Percentiles rank a stretch among this genome's conserved stretches.
phyloP scores from a whole-genome alignment of 2,888 invertebrate genomes.

The Drosophila cognata region DNA sequence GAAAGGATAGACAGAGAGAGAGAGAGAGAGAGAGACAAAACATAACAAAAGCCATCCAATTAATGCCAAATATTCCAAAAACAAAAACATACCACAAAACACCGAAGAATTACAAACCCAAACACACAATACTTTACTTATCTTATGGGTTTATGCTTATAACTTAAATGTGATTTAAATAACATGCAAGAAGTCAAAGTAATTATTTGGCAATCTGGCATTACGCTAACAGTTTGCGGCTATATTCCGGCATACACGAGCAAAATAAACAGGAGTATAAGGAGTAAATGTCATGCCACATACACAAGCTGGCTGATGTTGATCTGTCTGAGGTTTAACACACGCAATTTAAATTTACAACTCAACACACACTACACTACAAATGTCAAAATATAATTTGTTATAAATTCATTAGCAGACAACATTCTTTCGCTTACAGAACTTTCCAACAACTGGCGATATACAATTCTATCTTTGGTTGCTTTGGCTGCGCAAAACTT shows the following conservation, averaged over 20 bases:
- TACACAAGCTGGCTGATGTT: slow-evolving; percentile 16
- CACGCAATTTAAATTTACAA: slow-evolving; percentile 25
- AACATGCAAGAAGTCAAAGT: slow-evolving; percentile 26
- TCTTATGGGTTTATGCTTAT: slow-evolving; percentile 28
- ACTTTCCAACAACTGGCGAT: slow-evolving; percentile 8
- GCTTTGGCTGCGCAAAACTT: slow-evolving; percentile 39
- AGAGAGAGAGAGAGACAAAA: slow-evolving; percentile 15
- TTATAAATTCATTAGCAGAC: slow-evolving; percentile 54
- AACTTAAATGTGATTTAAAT: slow-evolving; percentile 47
- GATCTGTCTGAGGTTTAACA: slow-evolving; percentile 32
- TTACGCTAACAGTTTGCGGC: slow-evolving; percentile 16
- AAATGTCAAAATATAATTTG: slow-evolving; percentile 57
- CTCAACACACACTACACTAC: slow-evolving; percentile 19
- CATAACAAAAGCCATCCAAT: slow-evolving; percentile 55
- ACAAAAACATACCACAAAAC: slow-evolving; percentile 11
- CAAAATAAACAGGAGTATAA: slow-evolving; percentile 8
- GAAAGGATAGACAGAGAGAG: slow-evolving; percentile 2
- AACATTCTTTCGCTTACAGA: slow-evolving; percentile 3
- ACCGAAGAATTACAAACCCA: slow-evolving; percentile 13
- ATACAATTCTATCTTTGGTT: slow-evolving; percentile 12
- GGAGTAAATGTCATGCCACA: neutral
- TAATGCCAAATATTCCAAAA: slow-evolving; percentile 23
- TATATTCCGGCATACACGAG: slow-evolving; percentile 5
- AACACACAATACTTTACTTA: slow-evolving; percentile 33
- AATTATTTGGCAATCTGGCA: slow-evolving; percentile 22